Base-by-base conservation (phyloP, 2,888 invertebrate genomes). In the Melangyna quadrimaculata region DNA sequence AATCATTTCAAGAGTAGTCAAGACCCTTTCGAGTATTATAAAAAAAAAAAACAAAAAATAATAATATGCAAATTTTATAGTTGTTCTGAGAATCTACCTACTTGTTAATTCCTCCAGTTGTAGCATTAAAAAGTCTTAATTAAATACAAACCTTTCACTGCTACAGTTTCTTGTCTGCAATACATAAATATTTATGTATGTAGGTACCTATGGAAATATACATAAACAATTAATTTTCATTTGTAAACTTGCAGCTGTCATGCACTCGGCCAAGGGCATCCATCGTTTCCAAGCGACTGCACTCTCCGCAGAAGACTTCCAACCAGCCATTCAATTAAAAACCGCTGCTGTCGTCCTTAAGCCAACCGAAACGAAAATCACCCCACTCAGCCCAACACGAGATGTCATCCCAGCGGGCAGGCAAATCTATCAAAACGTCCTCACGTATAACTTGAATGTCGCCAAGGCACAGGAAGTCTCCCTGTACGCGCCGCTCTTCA, bases 361-460 rank as follows among this genome's bases (percentile, higher is more conserved):
- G 90, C 98, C 98, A 0, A 93, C 93, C 4, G 98, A 98, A 86
- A 93, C 95, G 0, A 98, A 97, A 92, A 93, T 99, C 45, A 92
- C 93, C 29, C 96, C 98, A 14, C 92, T 98, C 78, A 95, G 96
- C 10, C 93, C 94, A 45, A 92, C 93, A 0, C 94, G 99, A 59
- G 99, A 99, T 92, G 93, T 97, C 59, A 95, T 99, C 88, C 97
- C 98, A 27, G 96, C 96, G 10, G 95, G 95, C 55, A 93, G 98
- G 71, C 98, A 98, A 92, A 97, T 99, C 88, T 98, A 98, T 92
- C 97, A 98, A 90, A 93, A 98, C 71, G 93, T 97, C 88, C 94
- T 99, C 88, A 96, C 96, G 0, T 99, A 99, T 92, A 95, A 94
- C 90, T 96, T 99, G 91, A 96, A 95, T 89, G 93, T 98, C 88